Evolutionary conservation across 2,888 invertebrate species (phyloP).

Genomic region (Polietes domitor): DNA sequence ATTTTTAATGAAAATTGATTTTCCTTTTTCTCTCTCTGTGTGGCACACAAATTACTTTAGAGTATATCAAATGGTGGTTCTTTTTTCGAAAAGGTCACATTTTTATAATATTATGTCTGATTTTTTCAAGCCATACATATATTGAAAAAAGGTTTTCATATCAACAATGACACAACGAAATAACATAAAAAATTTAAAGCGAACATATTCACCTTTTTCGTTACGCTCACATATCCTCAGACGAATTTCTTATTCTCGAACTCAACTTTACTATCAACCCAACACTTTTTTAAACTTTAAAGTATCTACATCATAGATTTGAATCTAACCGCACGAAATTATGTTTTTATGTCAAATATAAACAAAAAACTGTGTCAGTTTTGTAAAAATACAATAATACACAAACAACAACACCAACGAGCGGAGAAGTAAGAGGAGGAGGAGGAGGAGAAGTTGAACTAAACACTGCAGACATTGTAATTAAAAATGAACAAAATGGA

Average conservation of each 20-base stretch:
- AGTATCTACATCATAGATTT: background rate
- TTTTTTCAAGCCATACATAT: too few relatives aligned
- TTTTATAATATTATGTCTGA: too few relatives aligned
- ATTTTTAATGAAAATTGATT: conserved; percentile 33
- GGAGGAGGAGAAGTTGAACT: conserved; percentile 20
- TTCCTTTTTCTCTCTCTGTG: background rate
- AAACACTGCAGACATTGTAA: conserved; percentile 62
- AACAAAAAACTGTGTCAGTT: conserved; percentile 71
- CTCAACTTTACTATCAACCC: too few relatives aligned
- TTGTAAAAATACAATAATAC: conserved; percentile 64
- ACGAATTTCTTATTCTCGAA: too few relatives aligned
- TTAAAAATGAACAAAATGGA: conserved; percentile 58
- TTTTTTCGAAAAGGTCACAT: too few relatives aligned
- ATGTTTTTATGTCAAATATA: conserved; percentile 44
- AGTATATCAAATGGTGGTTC: background rate
- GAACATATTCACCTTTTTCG: too few relatives aligned
- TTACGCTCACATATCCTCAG: too few relatives aligned
- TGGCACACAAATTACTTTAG: background rate
- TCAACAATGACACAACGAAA: too few relatives aligned
- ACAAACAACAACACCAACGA: background rate
- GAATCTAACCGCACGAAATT: conserved; percentile 7
- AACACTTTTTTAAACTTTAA: background rate
- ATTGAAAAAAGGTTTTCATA: too few relatives aligned
- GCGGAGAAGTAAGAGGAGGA: background rate
- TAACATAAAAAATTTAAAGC: too few relatives aligned